These are phyloP conservation scores for Lepus oiostolus DNA, from an alignment of 2,797 vertebrate species.

Conservation along the genomic window DNA sequence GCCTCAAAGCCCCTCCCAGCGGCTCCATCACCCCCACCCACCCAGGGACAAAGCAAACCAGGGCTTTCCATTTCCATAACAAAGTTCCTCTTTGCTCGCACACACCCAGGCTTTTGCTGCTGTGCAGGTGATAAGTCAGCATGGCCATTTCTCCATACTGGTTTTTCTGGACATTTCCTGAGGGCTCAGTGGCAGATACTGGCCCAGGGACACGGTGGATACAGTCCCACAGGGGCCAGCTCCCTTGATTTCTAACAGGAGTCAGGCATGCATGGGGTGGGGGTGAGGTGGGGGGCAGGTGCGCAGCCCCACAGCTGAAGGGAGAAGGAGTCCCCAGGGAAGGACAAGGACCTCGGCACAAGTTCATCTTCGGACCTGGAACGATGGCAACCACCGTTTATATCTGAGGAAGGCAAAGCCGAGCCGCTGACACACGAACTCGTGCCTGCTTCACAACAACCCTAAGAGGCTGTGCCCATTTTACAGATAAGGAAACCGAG, in stretches of 20 bases:
- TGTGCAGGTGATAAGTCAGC: neutral
- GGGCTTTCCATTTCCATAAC: neutral
- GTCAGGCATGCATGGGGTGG: neutral
- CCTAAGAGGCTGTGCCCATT: neutral
- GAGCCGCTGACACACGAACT: neutral
- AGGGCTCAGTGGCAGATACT: neutral
- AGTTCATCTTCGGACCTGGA: neutral
- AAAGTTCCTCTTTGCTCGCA: neutral
- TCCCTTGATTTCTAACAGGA: conserved; percentile 54
- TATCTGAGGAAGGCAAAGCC: neutral
- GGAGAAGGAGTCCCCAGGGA: neutral
- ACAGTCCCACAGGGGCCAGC: neutral
- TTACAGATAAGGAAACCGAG: conserved; percentile 36
- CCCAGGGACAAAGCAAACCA: neutral
- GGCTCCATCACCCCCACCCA: neutral
- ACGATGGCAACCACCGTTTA: neutral
- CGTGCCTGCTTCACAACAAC: neutral
- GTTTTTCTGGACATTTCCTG: conserved; percentile 21
- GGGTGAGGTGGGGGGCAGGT: too few relatives aligned
- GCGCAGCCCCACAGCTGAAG: neutral
- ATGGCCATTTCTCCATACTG: neutral
- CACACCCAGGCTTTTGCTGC: neutral
- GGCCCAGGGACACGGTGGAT: neutral
- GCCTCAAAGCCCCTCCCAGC: neutral
- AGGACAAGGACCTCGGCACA: neutral